Evolutionary conservation across 2,888 invertebrate species (phyloP).

Genomic region (Digitonthophagus gazella): DNA sequence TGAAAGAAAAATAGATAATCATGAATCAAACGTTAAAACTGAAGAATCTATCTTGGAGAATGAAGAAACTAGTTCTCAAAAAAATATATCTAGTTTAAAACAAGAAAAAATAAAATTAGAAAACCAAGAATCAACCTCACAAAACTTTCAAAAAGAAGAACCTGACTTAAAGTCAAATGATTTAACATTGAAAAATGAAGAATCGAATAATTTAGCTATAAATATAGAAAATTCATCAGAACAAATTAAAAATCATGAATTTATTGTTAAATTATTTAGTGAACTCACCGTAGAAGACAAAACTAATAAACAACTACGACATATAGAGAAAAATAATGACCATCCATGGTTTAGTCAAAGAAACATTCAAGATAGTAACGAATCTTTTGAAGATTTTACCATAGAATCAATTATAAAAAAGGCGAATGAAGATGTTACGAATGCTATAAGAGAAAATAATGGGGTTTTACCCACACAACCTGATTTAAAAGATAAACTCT

Average conservation of each 20-base stretch:
- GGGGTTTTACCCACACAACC: neutral
- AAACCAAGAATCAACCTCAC: too few species aligned
- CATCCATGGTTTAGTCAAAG: neutral
- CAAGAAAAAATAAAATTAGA: too few species aligned
- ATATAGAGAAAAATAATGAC: neutral
- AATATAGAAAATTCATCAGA: neutral
- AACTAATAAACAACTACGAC: neutral
- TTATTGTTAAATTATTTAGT: neutral
- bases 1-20: too few species aligned
- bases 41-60: too few species aligned
- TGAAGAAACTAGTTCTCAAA: too few species aligned
- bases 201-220: neutral
- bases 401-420: neutral
- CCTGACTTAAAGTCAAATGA: too few species aligned
- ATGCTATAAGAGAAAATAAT: neutral
- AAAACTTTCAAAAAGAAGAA: too few species aligned
- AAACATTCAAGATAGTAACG: neutral
- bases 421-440: neutral
- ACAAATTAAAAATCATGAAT: neutral
- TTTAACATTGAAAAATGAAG: too few species aligned
- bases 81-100: too few species aligned
- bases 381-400: neutral
- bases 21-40: too few species aligned
- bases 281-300: neutral
- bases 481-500: slow-evolving; percentile 2